A percentile compares a stretch with the other conserved stretches of the same genome.
These are phyloP conservation scores for Tanypteryx hageni DNA, from an alignment of 2,888 invertebrate genomes.

Conservation along the genomic window DNA sequence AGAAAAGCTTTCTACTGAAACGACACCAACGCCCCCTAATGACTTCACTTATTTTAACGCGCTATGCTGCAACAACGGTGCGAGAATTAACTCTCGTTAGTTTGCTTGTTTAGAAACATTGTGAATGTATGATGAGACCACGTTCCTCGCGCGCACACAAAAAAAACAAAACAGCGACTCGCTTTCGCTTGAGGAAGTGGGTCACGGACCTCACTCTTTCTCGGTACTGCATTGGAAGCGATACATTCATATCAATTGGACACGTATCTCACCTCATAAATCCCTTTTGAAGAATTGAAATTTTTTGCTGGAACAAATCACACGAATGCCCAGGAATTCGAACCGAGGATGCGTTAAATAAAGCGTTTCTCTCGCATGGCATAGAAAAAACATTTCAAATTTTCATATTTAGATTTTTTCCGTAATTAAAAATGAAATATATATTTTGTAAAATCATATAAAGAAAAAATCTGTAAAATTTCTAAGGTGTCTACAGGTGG, in stretches of 20 bases:
- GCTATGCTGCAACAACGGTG: not conserved
- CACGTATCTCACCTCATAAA: not conserved
- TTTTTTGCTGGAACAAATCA: too few species aligned
- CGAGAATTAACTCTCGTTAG: conserved; percentile 1
- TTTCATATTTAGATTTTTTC: too few species aligned
- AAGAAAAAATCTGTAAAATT: too few species aligned
- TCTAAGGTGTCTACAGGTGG: too few species aligned
- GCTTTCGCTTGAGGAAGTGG: conserved; percentile 15
- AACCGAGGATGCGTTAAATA: too few species aligned
- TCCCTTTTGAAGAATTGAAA: not conserved
- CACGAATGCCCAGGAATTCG: too few species aligned
- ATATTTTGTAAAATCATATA: too few species aligned
- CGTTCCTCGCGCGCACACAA: not conserved
- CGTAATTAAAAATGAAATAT: too few species aligned
- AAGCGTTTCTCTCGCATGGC: too few species aligned
- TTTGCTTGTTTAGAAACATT: not conserved
- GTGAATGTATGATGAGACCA: conserved; percentile 29
- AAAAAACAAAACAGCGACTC: not conserved
- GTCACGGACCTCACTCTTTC: conserved; percentile 4
- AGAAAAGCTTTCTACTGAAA: not conserved
- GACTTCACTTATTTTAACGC: not conserved
- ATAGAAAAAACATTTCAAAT: too few species aligned
- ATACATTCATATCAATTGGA: not conserved
- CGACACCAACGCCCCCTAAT: not conserved
- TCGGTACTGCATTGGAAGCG: not conserved